A percentile compares a stretch with the other conserved stretches of the same genome.
Conservation (phyloP, 2,888 invertebrate genomes). For the Dione juno region DNA sequence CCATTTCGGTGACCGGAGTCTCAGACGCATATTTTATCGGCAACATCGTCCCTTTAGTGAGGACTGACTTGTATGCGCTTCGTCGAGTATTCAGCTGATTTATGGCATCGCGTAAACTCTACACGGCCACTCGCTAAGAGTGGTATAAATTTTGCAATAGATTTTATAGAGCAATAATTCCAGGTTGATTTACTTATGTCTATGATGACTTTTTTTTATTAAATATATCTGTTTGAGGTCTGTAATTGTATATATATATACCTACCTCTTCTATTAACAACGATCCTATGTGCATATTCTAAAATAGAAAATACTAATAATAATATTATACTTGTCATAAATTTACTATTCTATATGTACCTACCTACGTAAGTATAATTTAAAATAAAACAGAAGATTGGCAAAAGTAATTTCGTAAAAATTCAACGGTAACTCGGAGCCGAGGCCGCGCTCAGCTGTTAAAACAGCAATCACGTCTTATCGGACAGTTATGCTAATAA, state of each 20-base stretch:
- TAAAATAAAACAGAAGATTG: background rate
- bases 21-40: constrained; percentile 77
- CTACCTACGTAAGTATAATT: background rate
- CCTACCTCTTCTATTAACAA: background rate
- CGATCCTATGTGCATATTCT: too few species aligned
- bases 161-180: constrained; percentile 41
- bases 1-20: constrained; percentile 73
- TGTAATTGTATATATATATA: background rate
- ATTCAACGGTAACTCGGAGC: constrained; percentile 3
- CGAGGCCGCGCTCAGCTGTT: constrained; percentile 56
- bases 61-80: constrained; percentile 55
- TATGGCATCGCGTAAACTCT: constrained; percentile 57
- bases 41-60: constrained; percentile 54
- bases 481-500: constrained; percentile 82
- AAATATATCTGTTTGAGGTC: background rate
- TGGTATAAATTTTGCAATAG: constrained; percentile 40
- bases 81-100: constrained; percentile 61
- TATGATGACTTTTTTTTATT: background rate
- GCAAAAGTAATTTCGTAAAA: constrained; percentile 8
- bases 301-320: too few species aligned
- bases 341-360: background rate
- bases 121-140: constrained; percentile 41
- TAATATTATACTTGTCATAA: background rate
- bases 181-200: constrained; percentile 37
- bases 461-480: constrained; percentile 77